Base-by-base conservation (phyloP, 2,888 invertebrate species). In the Coenonympha glycerion region DNA sequence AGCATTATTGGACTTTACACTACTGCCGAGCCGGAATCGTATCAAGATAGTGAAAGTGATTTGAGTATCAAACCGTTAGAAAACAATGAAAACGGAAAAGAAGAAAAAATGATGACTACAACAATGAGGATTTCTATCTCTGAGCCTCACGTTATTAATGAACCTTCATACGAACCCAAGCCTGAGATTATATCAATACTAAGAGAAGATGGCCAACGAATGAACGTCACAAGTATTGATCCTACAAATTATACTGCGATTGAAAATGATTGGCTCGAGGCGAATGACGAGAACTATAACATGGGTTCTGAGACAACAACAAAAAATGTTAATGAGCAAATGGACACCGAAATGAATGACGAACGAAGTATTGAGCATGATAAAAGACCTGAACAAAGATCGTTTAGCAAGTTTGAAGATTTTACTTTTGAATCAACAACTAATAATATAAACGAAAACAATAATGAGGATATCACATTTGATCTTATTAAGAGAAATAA, bases 201-300 rank as follows among this genome's bases (percentile, higher is more conserved):
- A 51, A 67, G 58, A 26, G 55, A 67, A 54, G 61, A 58, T 24
- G 63, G 60, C 18, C 57, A 61, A 19, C 50, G 26, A 42, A 24
- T 21, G 24, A 47, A 44, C 26, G 6, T 22, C 6, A 44, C 40
- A 31, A 37, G 53, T 30, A 47, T 34, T 47, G 49, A 34, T 39
- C 30, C 28, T 24, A 45, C 45, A 40, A 52, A 48, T 24, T 22
- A 41, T 9, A 40, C 34, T n/a, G 63, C 66, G 5, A 71, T 70
- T 41, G 71, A 71, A 36, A 68, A 56, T 53, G 78, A 78, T 41
- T 80, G 79, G 79, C 66, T 81, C 33, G 71, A 76, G 61, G 55
- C 65, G 49, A 52, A 55, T 50, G 52, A 62, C 54, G 52, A 55
- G 49, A 47, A 58, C 49, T 21, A 48, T 11, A 49, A 52, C 46